These are phyloP conservation scores for Channallabes apus DNA, from an alignment of 2,797 vertebrate species.

Conservation along the genomic window DNA sequence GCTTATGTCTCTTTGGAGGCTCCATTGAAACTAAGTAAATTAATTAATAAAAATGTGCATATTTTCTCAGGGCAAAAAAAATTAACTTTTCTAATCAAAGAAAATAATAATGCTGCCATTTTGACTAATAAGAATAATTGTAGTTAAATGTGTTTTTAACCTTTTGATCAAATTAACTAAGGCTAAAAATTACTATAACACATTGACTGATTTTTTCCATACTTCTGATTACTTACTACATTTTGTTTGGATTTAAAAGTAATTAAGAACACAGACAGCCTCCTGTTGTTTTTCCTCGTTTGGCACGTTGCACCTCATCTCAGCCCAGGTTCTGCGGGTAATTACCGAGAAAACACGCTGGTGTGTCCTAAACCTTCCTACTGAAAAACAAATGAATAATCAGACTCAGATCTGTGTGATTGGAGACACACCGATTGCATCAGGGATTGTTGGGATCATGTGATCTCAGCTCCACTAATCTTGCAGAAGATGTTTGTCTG, in stretches of 20 bases:
- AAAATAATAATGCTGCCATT: not conserved
- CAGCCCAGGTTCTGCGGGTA: not conserved
- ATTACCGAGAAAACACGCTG: conserved; percentile 17
- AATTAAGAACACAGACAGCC: not conserved
- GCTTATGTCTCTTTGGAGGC: too few species aligned
- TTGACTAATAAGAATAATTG: not conserved
- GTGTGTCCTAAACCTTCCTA: conserved; percentile 13
- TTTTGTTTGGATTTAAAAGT: not conserved
- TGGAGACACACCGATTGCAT: not conserved
- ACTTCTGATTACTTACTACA: not conserved
- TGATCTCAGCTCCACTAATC: conserved; percentile 26
- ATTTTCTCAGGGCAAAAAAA: not conserved
- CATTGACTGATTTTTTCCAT: not conserved
- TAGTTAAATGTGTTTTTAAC: not conserved
- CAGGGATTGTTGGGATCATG: conserved; percentile 25
- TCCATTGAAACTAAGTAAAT: too few species aligned
- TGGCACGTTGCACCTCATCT: not conserved
- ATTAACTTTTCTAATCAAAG: not conserved
- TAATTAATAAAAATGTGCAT: not conserved
- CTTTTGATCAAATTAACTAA: not conserved
- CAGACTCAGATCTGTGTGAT: not conserved
- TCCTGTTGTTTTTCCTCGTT: not conserved
- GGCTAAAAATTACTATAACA: not conserved
- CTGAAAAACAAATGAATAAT: conserved; percentile 36
- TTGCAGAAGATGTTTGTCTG: not conserved